Conservation (phyloP, 2,888 invertebrate genomes). For the Acanthosepion esculentum region DNA sequence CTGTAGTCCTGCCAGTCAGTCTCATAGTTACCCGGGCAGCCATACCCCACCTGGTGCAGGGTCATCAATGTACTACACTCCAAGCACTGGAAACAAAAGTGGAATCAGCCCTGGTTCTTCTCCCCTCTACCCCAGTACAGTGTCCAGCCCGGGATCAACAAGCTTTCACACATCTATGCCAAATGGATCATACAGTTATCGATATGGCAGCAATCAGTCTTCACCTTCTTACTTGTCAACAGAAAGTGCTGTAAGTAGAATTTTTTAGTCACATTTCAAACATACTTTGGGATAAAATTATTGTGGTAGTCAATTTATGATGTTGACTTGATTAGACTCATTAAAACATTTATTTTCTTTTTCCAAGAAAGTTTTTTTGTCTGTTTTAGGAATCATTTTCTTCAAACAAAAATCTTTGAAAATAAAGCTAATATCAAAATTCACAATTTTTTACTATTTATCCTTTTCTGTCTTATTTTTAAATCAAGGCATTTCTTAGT, state of each 20-base stretch:
- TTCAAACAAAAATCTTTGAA: too few relatives aligned
- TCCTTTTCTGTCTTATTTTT: too few relatives aligned
- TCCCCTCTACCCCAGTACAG: slow-evolving; percentile 46
- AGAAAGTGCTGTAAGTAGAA: slow-evolving; percentile 40
- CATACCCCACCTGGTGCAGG: slow-evolving; percentile 55
- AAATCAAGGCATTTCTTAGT: too few relatives aligned
- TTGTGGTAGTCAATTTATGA: too few relatives aligned
- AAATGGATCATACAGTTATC: neutral
- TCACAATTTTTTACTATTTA: too few relatives aligned
- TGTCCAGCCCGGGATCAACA: slow-evolving; percentile 34
- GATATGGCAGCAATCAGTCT: slow-evolving; percentile 42
- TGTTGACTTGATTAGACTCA: too few relatives aligned
- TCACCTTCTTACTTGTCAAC: slow-evolving; percentile 41
- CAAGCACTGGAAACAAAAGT: slow-evolving; percentile 51
- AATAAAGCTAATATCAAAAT: too few relatives aligned
- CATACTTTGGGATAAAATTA: neutral
- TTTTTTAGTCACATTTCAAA: neutral
- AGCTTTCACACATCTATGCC: slow-evolving; percentile 43
- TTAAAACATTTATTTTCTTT: too few relatives aligned
- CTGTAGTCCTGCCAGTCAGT: slow-evolving; percentile 54
- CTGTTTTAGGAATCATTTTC: too few relatives aligned
- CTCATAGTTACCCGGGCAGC: slow-evolving; percentile 57
- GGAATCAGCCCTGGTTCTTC: slow-evolving; percentile 50
- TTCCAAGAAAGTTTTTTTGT: too few relatives aligned
- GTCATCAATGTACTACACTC: slow-evolving; percentile 56